phyloP scores from a whole-genome alignment of 1,140 invertebrate genomes.

The Alviniconcha marisindica region DNA sequence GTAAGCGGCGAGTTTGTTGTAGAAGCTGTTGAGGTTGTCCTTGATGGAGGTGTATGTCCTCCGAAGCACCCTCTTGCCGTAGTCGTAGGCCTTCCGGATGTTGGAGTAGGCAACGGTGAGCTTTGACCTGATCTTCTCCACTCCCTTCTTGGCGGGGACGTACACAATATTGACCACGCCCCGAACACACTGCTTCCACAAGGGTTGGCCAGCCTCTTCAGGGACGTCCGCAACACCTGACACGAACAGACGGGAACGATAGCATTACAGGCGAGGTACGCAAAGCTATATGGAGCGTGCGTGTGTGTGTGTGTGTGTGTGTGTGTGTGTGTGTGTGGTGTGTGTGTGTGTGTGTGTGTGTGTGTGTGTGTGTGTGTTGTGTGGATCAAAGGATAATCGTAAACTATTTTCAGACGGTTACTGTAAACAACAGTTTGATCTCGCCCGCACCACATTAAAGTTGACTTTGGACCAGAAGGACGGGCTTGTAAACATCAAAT shows the following conservation, averaged over 20 bases:
- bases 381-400: too few relatives aligned
- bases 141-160: slow-evolving; percentile 30
- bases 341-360: too few relatives aligned
- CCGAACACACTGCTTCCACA: slow-evolving; percentile 45
- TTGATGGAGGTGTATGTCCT: slow-evolving; percentile 22
- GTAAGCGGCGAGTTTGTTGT: slow-evolving; percentile 33
- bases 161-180: slow-evolving; percentile 44
- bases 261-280: too few relatives aligned
- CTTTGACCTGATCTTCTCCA: slow-evolving; percentile 28
- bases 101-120: slow-evolving; percentile 40
- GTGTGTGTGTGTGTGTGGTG: too few relatives aligned
- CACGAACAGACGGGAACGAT: background rate
- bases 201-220: slow-evolving; percentile 45
- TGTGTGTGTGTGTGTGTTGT: too few relatives aligned
- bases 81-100: slow-evolving; percentile 49
- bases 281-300: too few relatives aligned
- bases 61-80: slow-evolving; percentile 37
- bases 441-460: too few relatives aligned
- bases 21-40: slow-evolving; percentile 19
- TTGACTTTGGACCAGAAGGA: too few relatives aligned
- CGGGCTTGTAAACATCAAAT: too few relatives aligned
- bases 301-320: background rate
- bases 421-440: too few relatives aligned
- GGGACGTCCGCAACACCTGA: slow-evolving; percentile 37
- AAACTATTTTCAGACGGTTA: too few relatives aligned